Base-by-base conservation (phyloP, 2,888 invertebrate species). In the Platycnemis pennipes region DNA sequence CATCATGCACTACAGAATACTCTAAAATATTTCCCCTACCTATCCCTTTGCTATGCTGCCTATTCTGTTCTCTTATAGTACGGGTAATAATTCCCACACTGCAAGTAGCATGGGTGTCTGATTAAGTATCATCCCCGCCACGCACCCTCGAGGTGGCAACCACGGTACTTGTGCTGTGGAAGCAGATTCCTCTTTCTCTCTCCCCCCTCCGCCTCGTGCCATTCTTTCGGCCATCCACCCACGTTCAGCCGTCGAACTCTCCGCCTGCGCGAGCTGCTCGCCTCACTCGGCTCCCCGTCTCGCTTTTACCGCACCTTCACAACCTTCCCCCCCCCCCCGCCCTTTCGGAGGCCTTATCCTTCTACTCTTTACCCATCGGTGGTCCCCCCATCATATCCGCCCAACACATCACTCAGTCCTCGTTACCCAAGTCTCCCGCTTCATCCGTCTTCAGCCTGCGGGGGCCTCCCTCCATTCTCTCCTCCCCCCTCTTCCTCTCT, bases 361-460 rank as follows among this genome's bases (percentile, higher is more conserved):
- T 49, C 49, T 49, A 11, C 49, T 89, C 53, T 37, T 53, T 53
- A 37, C 63, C 91, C 91, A 53, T 53, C 22, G 42, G 56, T 63
- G 56, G n/a, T 26, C 91, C 91, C 63, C 91, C 91, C 53, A 63
- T 91, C 91, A 63, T 91, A 91, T 91, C 91, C 91, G 26, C 56
- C 44, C 63, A 63, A 63, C 91, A 44, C 91, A 91, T 56, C 63
- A 91, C 91, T 91, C 91, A 91, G 53, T 63, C 63, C 91, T 91
- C 91, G 91, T 91, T 91, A 63, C 91, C 63, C 91, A 91, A 91
- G 91, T 91, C 63, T 91, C 91, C 56, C 22, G 49, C 88, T 88
- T 31, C 88, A 88, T 88, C 88, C 88, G 88, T 88, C 88, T 88
- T 88, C 49, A 46, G 77, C 77, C 77, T 77, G n/a, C 77, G 77